A percentile compares a stretch with the other conserved stretches of the same genome.
Conservation (phyloP, 37 sponge, comb jelly and placozoan species). For the Lycopodina hypogea region DNA sequence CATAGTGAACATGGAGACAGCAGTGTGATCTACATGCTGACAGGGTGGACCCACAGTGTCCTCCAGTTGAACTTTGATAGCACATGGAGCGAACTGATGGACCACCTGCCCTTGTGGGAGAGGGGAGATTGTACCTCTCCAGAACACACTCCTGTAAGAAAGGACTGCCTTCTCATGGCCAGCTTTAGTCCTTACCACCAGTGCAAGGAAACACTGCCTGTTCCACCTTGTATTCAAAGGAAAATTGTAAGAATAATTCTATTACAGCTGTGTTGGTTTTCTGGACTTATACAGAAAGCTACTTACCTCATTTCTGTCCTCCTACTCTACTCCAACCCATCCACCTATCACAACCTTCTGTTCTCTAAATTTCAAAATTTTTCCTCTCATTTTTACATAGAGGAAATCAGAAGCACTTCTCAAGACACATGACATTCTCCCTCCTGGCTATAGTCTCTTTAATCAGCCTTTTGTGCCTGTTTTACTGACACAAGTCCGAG, state of each 20-base stretch:
- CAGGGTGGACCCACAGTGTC: slow-evolving; percentile 79
- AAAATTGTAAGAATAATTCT: neutral
- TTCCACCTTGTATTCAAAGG: neutral
- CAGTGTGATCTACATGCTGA: slow-evolving; percentile 81
- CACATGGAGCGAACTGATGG: slow-evolving; percentile 28
- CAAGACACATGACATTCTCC: slow-evolving; percentile 2
- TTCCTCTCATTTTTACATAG: neutral
- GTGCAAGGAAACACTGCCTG: neutral
- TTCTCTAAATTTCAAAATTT: too few species aligned
- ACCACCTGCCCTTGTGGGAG: slow-evolving; percentile 49
- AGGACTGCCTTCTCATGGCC: slow-evolving; percentile 8
- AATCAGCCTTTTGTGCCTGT: slow-evolving; percentile 40
- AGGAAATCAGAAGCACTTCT: neutral
- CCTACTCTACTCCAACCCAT: too few species aligned
- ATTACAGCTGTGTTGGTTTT: neutral
- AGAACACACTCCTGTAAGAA: neutral
- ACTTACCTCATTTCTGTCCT: neutral
- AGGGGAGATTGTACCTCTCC: neutral
- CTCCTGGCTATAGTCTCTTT: neutral
- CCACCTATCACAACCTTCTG: too few species aligned
- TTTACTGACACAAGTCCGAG: slow-evolving; percentile 64
- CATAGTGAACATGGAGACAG: slow-evolving; percentile 57
- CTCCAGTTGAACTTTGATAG: slow-evolving; percentile 3
- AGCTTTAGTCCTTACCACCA: neutral
- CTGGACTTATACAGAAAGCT: neutral